Evolutionary conservation across 2,113 vertebrate genomes (phyloP).

Genomic region (Entomyzon cyanotis): DNA sequence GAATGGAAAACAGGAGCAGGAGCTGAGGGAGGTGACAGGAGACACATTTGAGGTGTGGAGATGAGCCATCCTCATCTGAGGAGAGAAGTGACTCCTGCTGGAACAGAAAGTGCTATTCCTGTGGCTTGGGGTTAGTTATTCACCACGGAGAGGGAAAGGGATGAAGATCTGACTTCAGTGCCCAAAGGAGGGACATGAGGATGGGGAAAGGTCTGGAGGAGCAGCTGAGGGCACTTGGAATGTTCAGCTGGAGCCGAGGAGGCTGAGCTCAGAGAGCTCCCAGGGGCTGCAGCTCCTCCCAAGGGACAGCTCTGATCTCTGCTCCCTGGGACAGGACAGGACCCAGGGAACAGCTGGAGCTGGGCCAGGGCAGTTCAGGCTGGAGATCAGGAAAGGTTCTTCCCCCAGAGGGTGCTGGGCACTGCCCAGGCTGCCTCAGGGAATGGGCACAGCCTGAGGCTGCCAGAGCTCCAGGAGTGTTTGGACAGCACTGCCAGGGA

Average conservation of each 20-base stretch:
- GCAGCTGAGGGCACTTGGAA: background rate
- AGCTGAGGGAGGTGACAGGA: background rate
- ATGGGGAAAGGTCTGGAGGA: background rate
- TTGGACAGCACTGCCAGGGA: background rate
- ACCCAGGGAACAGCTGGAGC: background rate
- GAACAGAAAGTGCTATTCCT: background rate
- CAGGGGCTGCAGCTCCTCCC: background rate
- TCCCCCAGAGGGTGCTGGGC: background rate
- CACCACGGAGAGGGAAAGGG: background rate
- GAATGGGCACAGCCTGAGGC: background rate
- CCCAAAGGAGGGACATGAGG: accelerated
- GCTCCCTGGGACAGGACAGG: background rate
- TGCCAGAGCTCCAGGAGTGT: background rate
- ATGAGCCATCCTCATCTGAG: background rate
- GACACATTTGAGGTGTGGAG: background rate
- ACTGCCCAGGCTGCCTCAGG: background rate
- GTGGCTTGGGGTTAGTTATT: background rate
- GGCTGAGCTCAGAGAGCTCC: accelerated
- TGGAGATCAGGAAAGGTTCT: background rate
- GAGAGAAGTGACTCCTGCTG: background rate
- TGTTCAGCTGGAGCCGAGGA: background rate
- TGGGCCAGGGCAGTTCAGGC: background rate
- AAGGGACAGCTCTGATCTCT: accelerated
- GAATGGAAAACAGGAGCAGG: background rate
- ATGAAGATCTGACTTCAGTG: background rate